A percentile compares a stretch with the other conserved stretches of the same genome.
Conservation (phyloP, 2,113 vertebrate genomes). For the Tachysurus fulvidraco region DNA sequence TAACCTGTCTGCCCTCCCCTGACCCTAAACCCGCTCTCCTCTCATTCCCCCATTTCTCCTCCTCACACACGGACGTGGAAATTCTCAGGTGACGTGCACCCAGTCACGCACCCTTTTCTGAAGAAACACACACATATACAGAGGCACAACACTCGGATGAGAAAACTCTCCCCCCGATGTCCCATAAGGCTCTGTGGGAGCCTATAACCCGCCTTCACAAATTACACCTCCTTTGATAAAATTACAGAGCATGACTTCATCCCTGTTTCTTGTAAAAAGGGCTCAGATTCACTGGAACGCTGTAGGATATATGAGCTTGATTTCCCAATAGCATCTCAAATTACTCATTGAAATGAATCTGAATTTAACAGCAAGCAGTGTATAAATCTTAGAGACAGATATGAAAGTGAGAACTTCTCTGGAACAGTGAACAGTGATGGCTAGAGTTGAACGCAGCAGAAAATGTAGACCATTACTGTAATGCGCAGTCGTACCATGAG, state of each 20-base stretch:
- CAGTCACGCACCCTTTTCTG: constrained; percentile 45
- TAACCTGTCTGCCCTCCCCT: constrained; percentile 51
- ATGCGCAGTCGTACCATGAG: background rate
- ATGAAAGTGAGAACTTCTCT: constrained; percentile 9
- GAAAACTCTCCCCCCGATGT: constrained; percentile 22
- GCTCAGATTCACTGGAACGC: background rate
- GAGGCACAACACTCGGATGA: background rate
- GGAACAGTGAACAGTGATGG: constrained; percentile 4
- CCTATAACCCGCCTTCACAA: background rate
- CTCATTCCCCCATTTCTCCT: constrained; percentile 12
- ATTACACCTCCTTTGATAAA: constrained; percentile 12
- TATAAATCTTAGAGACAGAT: constrained; percentile 15
- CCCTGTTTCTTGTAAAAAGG: background rate
- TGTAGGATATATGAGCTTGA: background rate
- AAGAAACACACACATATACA: constrained; percentile 14
- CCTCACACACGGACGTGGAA: constrained; percentile 59
- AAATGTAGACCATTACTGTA: background rate
- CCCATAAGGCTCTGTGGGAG: constrained; percentile 20
- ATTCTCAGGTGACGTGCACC: constrained; percentile 30
- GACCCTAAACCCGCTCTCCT: constrained; percentile 60
- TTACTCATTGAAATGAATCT: background rate
- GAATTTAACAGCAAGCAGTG: background rate
- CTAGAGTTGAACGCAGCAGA: background rate
- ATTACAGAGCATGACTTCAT: background rate
- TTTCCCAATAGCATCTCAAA: background rate